Conservation (phyloP, 1,140 invertebrate species). For the Pseudachorutes palmiensis region DNA sequence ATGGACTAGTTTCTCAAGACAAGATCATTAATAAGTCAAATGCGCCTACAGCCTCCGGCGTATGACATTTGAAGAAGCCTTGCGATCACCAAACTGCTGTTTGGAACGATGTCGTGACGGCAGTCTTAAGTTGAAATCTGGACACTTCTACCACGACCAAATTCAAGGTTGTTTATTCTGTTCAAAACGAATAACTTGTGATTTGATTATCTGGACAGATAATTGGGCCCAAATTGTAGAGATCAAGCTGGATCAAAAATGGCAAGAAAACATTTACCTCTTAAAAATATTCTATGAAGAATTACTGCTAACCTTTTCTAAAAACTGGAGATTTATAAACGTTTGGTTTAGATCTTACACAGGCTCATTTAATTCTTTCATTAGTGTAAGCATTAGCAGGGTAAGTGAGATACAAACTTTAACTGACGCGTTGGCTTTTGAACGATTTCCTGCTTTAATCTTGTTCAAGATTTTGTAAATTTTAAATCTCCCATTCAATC, state of each 20-base stretch:
- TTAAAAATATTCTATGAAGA: neutral
- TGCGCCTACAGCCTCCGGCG: neutral
- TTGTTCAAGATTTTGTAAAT: slow-evolving; percentile 7
- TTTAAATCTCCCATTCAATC: slow-evolving; percentile 4
- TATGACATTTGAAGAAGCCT: neutral
- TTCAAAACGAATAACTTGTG: neutral
- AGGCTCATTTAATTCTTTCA: neutral
- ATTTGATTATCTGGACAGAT: neutral
- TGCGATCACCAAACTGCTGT: neutral
- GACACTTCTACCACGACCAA: neutral
- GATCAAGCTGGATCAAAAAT: neutral
- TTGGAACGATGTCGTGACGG: neutral
- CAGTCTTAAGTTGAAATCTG: neutral
- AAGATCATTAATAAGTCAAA: neutral
- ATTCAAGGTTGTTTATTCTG: neutral
- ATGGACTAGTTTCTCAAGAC: slow-evolving; percentile 4
- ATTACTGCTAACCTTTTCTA: neutral
- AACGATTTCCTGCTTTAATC: neutral
- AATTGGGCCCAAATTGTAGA: neutral
- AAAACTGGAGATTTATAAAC: neutral
- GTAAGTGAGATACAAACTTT: slow-evolving; percentile 1
- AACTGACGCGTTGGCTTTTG: neutral
- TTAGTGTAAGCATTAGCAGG: neutral
- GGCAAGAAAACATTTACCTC: neutral
- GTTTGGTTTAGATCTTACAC: neutral